These are phyloP conservation scores for Poeciliopsis retropinna DNA, from an alignment of 2,113 vertebrate species.

Conservation along the genomic window DNA sequence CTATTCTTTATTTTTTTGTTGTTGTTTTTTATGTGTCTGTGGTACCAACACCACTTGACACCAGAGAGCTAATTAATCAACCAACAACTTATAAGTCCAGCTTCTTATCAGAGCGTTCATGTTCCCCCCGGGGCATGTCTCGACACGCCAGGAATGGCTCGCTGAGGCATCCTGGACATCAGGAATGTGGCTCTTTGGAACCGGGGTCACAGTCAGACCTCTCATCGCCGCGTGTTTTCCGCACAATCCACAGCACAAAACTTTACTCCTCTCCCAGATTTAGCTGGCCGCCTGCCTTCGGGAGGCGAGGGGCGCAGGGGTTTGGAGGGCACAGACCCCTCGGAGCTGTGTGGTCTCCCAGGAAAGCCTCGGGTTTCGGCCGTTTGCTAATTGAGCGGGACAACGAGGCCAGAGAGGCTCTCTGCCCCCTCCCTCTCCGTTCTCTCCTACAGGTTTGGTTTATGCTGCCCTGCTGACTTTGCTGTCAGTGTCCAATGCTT, in stretches of 20 bases:
- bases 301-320: constrained; percentile 12
- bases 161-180: constrained; percentile 48
- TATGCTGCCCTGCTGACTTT: constrained; percentile 82
- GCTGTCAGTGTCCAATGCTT: constrained; percentile 85
- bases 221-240: constrained; percentile 59
- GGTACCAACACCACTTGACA: constrained; percentile 59
- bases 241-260: constrained; percentile 16
- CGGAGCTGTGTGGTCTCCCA: constrained; percentile 58
- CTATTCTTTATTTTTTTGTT: background rate
- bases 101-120: constrained; percentile 64
- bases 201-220: constrained; percentile 46
- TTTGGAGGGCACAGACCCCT: constrained; percentile 27
- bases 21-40: constrained; percentile 12
- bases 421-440: constrained; percentile 32
- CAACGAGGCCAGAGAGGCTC: constrained; percentile 70
- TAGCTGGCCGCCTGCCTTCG: constrained; percentile 1
- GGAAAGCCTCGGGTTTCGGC: constrained; percentile 75
- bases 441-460: constrained; percentile 74
- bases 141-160: constrained; percentile 72
- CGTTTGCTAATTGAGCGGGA: constrained; percentile 76
- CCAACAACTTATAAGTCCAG: constrained; percentile 61
- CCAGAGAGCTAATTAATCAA: constrained; percentile 75
- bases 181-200: constrained; percentile 61
- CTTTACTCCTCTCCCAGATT: constrained; percentile 19
- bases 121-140: constrained; percentile 68